Conservation (phyloP, 2,888 invertebrate species). For the Copidosoma aretas region DNA sequence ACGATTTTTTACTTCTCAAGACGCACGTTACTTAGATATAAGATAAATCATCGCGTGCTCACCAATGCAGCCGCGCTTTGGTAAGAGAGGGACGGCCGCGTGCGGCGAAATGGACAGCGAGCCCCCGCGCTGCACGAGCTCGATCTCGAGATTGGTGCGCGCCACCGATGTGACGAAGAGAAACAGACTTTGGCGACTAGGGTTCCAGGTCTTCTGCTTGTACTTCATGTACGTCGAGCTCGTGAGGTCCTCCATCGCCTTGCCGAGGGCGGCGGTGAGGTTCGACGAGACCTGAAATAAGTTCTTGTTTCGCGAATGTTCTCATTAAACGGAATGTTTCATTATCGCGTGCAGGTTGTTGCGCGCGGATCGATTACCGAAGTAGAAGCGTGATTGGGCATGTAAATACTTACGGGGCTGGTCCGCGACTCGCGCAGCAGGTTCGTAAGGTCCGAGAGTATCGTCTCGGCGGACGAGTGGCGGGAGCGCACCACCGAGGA, state of each 20-base stretch:
- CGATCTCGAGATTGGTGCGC: constrained; percentile 91
- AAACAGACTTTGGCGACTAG: constrained; percentile 78
- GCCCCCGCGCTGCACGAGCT: constrained; percentile 89
- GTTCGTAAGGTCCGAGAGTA: constrained; percentile 65
- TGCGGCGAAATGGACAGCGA: constrained; percentile 67
- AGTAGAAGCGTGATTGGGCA: background rate
- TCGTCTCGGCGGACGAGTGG: constrained; percentile 63
- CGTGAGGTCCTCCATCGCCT: constrained; percentile 94
- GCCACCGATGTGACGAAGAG: constrained; percentile 89
- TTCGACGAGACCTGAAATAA: constrained; percentile 70
- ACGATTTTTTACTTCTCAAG: background rate
- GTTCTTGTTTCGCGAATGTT: constrained; percentile 3
- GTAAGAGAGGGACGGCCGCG: constrained; percentile 68
- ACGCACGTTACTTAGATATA: too few species aligned
- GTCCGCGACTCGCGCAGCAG: constrained; percentile 74
- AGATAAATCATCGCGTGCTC: constrained; percentile 44
- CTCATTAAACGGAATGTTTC: constrained; percentile 9
- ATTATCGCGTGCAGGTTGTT: background rate
- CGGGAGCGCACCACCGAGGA: constrained; percentile 71
- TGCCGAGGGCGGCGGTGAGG: constrained; percentile 86
- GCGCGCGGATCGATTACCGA: background rate
- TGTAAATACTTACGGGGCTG: constrained; percentile 66
- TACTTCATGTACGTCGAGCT: constrained; percentile 83
- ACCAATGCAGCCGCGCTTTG: constrained; percentile 83
- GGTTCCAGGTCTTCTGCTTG: constrained; percentile 72